Evolutionary conservation across 2,797 vertebrate genomes (phyloP).

Genomic region (Eulemur albifrons): DNA sequence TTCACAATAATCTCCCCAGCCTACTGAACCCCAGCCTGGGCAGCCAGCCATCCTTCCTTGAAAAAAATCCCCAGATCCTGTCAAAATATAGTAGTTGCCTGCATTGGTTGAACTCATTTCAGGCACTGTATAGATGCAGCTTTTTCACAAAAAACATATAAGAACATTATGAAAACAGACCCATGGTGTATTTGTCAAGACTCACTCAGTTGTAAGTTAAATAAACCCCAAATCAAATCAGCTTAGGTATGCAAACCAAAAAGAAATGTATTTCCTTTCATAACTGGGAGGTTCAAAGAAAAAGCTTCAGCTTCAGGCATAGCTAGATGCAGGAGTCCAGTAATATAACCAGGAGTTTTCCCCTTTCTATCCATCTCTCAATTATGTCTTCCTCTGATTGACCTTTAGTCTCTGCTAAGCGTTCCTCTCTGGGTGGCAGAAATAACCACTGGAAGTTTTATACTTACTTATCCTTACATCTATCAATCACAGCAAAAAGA

Average conservation of each 20-base stretch:
- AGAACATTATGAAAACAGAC: constrained; percentile 21
- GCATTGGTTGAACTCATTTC: neutral
- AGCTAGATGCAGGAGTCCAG: neutral
- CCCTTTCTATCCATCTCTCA: neutral
- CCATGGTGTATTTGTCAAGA: constrained; percentile 22
- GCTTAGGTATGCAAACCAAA: constrained; percentile 19
- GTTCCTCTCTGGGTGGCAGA: constrained; percentile 19
- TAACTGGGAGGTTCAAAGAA: constrained; percentile 29
- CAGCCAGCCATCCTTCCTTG: neutral
- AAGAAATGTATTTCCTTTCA: constrained; percentile 15
- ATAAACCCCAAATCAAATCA: constrained; percentile 44
- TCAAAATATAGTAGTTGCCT: constrained; percentile 23
- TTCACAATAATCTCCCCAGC: neutral
- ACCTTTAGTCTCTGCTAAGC: neutral
- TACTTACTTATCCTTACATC: neutral
- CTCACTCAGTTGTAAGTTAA: constrained; percentile 24
- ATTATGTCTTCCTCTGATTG: neutral
- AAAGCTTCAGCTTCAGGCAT: constrained; percentile 25
- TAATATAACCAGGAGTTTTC: constrained; percentile 2
- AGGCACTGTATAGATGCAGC: neutral
- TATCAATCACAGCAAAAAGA: neutral
- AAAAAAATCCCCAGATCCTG: neutral
- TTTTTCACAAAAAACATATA: constrained; percentile 2
- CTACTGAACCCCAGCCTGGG: neutral
- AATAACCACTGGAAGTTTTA: constrained; percentile 11